Evolutionary conservation across 1,140 invertebrate species (phyloP).

Genomic region (Drosophila ambigua): DNA sequence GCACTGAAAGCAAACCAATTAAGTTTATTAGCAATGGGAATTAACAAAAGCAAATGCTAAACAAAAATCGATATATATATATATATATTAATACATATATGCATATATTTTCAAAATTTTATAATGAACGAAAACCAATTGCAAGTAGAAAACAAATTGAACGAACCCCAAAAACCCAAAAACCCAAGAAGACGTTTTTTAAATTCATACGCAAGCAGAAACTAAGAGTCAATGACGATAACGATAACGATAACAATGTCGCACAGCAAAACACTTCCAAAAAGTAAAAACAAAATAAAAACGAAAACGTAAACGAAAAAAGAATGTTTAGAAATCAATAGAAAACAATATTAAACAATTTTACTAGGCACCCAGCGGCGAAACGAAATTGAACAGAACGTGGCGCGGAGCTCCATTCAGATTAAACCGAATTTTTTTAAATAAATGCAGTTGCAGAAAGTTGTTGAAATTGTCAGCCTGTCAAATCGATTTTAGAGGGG

Average conservation of each 20-base stretch:
- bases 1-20: constrained; percentile 70
- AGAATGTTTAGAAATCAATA: no score
- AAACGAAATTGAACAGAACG: constrained; percentile 33
- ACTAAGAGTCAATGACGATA: constrained; percentile 43
- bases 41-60: constrained; percentile 43
- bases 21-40: constrained; percentile 77
- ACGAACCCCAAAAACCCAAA: constrained; percentile 20
- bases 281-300: constrained; percentile 36
- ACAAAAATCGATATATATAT: constrained; percentile 58
- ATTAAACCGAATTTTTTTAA: constrained; percentile 79
- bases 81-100: constrained; percentile 50
- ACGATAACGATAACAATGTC: constrained; percentile 50
- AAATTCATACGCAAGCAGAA: constrained; percentile 75
- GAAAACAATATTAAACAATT: constrained; percentile 51
- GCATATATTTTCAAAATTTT: constrained; percentile 80
- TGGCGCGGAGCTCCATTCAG: constrained; percentile 42
- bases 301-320: constrained; percentile 10
- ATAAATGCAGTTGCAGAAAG: constrained; percentile 34
- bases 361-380: constrained; percentile 68
- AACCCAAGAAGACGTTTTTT: constrained; percentile 68
- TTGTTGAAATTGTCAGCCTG: constrained; percentile 38
- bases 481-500: constrained; percentile 37
- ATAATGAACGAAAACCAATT: constrained; percentile 65
- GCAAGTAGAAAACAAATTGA: constrained; percentile 77
- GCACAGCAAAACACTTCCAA: constrained; percentile 79